phyloP scores from a whole-genome alignment of 2,888 invertebrate genomes.

The Frankliniella intonsa region DNA sequence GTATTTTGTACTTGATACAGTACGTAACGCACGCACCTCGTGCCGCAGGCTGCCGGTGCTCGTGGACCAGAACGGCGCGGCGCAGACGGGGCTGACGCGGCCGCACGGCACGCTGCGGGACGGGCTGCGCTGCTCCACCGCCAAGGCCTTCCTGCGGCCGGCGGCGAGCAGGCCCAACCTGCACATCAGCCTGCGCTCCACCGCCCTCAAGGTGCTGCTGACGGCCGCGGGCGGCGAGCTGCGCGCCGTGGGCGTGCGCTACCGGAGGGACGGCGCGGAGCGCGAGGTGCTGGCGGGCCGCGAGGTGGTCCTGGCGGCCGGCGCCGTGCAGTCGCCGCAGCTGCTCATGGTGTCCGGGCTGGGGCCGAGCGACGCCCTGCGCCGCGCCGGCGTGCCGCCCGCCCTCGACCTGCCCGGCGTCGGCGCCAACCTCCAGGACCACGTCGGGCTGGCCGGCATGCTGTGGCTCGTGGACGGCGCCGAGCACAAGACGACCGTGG shows the following conservation, averaged over 20 bases:
- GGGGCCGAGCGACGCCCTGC: conserved; percentile 35
- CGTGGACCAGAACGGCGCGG: conserved; percentile 34
- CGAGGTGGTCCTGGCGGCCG: conserved; percentile 38
- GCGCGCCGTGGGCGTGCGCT: conserved; percentile 39
- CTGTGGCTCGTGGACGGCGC: conserved; percentile 61
- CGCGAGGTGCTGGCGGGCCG: conserved; percentile 29
- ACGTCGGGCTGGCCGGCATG: conserved; percentile 68
- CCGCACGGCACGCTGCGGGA: conserved; percentile 37
- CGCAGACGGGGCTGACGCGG: conserved; percentile 35
- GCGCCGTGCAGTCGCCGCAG: conserved; percentile 37
- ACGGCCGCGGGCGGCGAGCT: conserved; percentile 14
- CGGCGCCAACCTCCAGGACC: conserved; percentile 52
- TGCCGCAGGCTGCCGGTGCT: background rate
- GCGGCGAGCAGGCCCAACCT: conserved; percentile 38
- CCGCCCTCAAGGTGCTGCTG: conserved; percentile 40
- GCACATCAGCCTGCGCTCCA: conserved; percentile 40
- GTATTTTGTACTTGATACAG: too few species aligned
- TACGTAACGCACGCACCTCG: background rate
- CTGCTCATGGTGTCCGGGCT: conserved; percentile 37
- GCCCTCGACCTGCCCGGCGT: conserved; percentile 43
- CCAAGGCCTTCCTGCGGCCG: conserved; percentile 40
- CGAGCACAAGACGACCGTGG: conserved; percentile 44
- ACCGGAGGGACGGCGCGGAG: conserved; percentile 30
- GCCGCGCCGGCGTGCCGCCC: conserved; percentile 33
- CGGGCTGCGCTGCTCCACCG: conserved; percentile 39